Conservation (phyloP, 2,113 vertebrate genomes). For the Bambusicola thoracicus region DNA sequence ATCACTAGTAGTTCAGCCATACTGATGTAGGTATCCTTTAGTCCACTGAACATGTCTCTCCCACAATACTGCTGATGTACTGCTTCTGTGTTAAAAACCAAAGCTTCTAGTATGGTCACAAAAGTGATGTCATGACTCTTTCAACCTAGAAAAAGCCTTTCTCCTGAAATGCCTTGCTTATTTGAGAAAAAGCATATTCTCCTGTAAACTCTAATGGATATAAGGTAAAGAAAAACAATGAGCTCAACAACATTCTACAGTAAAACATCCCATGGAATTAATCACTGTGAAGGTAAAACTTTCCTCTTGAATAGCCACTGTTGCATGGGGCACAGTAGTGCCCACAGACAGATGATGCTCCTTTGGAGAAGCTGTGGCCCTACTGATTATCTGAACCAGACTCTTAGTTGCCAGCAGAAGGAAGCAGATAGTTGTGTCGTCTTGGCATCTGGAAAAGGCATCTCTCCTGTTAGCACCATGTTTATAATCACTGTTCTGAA, state of each 20-base stretch:
- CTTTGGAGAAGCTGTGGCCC: background rate
- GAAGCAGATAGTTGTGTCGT: background rate
- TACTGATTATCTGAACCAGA: background rate
- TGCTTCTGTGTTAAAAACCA: background rate
- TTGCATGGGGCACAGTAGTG: background rate
- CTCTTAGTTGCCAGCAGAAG: background rate
- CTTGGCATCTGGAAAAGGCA: background rate
- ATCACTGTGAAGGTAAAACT: background rate
- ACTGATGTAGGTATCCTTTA: background rate
- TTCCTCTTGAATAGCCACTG: background rate
- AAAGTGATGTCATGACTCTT: background rate
- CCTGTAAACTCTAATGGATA: background rate
- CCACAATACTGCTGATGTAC: background rate
- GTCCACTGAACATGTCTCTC: background rate
- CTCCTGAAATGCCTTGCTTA: background rate
- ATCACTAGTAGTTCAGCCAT: background rate
- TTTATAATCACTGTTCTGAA: background rate
- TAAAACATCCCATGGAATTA: background rate
- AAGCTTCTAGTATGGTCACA: background rate
- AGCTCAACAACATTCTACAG: background rate
- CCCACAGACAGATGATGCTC: background rate
- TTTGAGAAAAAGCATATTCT: background rate
- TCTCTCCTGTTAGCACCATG: background rate
- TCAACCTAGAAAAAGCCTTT: background rate
- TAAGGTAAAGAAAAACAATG: background rate